Conservation (phyloP, 2,113 vertebrate genomes). For the Glaucidium brasilianum region DNA sequence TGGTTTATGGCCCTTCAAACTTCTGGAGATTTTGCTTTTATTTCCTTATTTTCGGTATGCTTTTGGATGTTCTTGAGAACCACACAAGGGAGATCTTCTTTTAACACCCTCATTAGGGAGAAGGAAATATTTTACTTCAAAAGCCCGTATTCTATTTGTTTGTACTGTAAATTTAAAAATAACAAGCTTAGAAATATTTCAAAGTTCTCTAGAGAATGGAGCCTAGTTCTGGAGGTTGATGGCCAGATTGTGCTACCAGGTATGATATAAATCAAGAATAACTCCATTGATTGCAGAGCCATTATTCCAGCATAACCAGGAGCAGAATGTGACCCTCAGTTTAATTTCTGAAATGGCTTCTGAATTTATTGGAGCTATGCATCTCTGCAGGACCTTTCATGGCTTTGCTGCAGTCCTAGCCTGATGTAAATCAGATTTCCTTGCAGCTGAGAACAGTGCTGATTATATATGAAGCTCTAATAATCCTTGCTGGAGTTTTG, state of each 20-base stretch:
- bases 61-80: background rate
- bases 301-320: background rate
- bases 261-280: background rate
- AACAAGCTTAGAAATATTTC: background rate
- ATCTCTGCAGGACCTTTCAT: constrained; percentile 8
- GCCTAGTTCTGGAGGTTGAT: background rate
- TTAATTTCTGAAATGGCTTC: constrained; percentile 44
- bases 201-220: background rate
- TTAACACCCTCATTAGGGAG: background rate
- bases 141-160: background rate
- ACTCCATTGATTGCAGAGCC: background rate
- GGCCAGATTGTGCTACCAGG: background rate
- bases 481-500: constrained; percentile 6
- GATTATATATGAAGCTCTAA: constrained; percentile 27
- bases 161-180: background rate
- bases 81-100: background rate
- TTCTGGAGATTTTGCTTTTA: background rate
- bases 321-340: constrained; percentile 36
- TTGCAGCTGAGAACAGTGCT: background rate
- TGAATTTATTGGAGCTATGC: constrained; percentile 35
- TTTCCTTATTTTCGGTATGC: background rate
- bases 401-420: background rate
- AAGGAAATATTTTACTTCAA: background rate
- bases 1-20: background rate
- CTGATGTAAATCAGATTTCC: constrained; percentile 55